Evolutionary conservation across 1,140 invertebrate genomes (phyloP).

Genomic region (Calephelis nemesis): DNA sequence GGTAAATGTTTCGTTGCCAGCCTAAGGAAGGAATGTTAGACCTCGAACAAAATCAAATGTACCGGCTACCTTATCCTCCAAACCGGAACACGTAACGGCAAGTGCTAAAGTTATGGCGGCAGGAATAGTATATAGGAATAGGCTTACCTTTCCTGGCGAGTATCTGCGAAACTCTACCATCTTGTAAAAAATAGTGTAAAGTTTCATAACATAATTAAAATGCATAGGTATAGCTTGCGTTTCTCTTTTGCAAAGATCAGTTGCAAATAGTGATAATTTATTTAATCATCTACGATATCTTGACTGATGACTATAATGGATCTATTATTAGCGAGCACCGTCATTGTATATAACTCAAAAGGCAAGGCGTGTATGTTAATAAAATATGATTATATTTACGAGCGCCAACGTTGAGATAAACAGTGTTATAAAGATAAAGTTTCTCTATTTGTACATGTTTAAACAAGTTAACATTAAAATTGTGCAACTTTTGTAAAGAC

Average conservation of each 20-base stretch:
- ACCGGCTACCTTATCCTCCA: no score
- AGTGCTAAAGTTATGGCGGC: no score
- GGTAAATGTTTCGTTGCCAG: no score
- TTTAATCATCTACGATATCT: slow-evolving; percentile 32
- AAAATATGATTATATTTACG: slow-evolving; percentile 5
- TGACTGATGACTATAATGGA: slow-evolving; percentile 29
- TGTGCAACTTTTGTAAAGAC: neutral
- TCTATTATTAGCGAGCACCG: slow-evolving; percentile 31
- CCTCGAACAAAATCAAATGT: no score
- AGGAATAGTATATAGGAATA: no score
- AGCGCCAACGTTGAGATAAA: neutral
- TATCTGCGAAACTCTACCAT: no score
- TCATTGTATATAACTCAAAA: slow-evolving; percentile 17
- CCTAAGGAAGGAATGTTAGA: no score
- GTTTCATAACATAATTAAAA: no score
- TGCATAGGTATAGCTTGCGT: no score
- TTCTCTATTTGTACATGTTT: neutral
- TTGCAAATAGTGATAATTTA: slow-evolving; percentile 32
- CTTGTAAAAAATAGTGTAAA: no score
- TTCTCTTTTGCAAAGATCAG: neutral
- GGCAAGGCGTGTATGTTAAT: slow-evolving; percentile 10
- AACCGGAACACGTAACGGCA: no score
- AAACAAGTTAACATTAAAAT: slow-evolving; percentile 4
- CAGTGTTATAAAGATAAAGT: slow-evolving; percentile 7
- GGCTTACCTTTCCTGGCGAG: no score